Conservation (phyloP, 2,113 vertebrate species). For the Platanista minor region DNA sequence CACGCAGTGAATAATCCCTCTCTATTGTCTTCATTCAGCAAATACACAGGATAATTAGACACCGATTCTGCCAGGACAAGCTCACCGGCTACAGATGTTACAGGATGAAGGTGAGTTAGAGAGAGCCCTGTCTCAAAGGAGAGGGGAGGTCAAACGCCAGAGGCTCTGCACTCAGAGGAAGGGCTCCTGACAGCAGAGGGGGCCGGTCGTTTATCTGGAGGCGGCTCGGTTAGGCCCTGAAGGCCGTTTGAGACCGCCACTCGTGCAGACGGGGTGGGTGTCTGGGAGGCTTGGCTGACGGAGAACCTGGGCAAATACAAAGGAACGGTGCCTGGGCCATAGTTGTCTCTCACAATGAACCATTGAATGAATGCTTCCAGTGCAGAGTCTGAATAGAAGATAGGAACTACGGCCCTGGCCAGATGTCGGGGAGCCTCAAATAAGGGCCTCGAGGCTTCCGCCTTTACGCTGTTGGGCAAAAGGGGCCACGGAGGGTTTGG, state of each 20-base stretch:
- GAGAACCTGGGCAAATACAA: neutral
- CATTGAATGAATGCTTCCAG: too few relatives aligned
- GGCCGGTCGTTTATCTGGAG: fast-evolving
- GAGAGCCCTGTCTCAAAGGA: neutral
- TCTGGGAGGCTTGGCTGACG: neutral
- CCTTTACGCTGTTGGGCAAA: neutral
- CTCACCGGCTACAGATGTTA: neutral
- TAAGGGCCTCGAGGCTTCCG: neutral
- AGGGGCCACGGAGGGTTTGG: neutral
- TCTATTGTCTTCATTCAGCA: neutral
- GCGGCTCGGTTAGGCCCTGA: neutral
- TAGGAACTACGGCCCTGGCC: fast-evolving
- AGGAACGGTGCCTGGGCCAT: neutral
- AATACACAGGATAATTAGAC: too few relatives aligned
- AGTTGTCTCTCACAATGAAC: neutral
- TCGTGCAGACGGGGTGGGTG: too few relatives aligned
- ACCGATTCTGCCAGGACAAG: neutral
- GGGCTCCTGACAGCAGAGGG: neutral
- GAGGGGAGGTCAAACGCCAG: neutral
- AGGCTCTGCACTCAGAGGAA: neutral
- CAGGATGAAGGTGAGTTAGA: neutral
- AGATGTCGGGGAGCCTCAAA: too few relatives aligned
- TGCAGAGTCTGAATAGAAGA: fast-evolving
- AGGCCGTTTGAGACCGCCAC: neutral
- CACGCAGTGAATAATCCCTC: neutral